phyloP scores from a whole-genome alignment of 2,113 vertebrate genomes.

The Neoarius graeffei region DNA sequence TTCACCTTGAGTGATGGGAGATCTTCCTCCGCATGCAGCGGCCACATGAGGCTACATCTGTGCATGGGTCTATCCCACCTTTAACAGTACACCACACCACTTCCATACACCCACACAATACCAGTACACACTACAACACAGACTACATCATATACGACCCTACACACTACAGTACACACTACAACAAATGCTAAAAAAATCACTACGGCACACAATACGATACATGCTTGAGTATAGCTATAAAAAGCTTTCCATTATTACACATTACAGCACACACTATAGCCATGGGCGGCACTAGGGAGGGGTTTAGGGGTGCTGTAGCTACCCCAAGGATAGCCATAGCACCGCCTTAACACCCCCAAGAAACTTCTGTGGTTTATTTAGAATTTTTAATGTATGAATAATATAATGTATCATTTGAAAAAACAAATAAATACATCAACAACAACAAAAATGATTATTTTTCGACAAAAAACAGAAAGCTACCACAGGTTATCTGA shows the following conservation, averaged over 20 bases:
- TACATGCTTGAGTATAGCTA: neutral
- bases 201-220: neutral
- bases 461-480: too few species aligned
- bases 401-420: too few species aligned
- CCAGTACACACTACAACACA: neutral
- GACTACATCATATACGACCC: neutral
- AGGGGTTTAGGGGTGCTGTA: too few species aligned
- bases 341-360: too few species aligned
- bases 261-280: neutral
- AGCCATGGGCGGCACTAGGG: too few species aligned
- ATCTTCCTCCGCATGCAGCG: conserved; percentile 8
- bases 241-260: neutral
- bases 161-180: neutral
- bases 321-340: too few species aligned
- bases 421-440: too few species aligned
- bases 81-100: neutral
- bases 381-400: too few species aligned
- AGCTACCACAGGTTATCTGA: too few species aligned
- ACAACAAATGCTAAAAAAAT: neutral
- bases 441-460: too few species aligned
- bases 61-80: neutral
- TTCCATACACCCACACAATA: neutral
- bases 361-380: too few species aligned
- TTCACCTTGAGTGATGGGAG: conserved; percentile 1
- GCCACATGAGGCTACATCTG: neutral